Conservation (phyloP, 2,888 invertebrate genomes). For the Nebria salina region DNA sequence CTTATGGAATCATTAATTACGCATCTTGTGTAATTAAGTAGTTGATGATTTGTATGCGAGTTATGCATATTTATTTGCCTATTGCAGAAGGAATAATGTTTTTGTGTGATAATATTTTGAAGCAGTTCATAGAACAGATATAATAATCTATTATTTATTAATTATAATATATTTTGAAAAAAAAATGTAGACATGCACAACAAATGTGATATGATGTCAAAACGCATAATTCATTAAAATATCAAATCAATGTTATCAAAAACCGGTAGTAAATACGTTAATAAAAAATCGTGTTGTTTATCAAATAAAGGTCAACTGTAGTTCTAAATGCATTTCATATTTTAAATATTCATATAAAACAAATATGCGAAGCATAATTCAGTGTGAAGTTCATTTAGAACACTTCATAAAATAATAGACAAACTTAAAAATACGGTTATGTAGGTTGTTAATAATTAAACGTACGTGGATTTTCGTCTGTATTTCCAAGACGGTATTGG, state of each 20-base stretch:
- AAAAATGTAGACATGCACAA: not conserved
- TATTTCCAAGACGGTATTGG: constrained; percentile 40
- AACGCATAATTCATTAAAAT: not conserved
- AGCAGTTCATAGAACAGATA: not conserved
- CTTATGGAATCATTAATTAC: too few relatives aligned
- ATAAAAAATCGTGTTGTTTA: not conserved
- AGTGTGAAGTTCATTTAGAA: too few relatives aligned
- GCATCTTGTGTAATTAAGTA: too few relatives aligned
- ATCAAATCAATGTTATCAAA: not conserved
- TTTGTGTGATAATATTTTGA: not conserved
- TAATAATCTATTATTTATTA: too few relatives aligned
- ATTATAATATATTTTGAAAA: too few relatives aligned
- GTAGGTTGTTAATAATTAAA: not conserved
- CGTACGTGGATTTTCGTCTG: constrained; percentile 16
- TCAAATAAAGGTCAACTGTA: not conserved
- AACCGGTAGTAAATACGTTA: not conserved
- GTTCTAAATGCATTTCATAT: not conserved
- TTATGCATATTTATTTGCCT: too few relatives aligned
- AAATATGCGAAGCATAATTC: too few relatives aligned
- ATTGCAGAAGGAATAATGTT: too few relatives aligned
- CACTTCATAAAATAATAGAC: not conserved
- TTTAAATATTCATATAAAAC: too few relatives aligned
- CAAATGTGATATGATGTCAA: not conserved
- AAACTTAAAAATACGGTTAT: not conserved
- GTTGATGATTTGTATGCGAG: too few relatives aligned